Conservation (phyloP, 2,888 invertebrate genomes). For the Stenodera caucasica region DNA sequence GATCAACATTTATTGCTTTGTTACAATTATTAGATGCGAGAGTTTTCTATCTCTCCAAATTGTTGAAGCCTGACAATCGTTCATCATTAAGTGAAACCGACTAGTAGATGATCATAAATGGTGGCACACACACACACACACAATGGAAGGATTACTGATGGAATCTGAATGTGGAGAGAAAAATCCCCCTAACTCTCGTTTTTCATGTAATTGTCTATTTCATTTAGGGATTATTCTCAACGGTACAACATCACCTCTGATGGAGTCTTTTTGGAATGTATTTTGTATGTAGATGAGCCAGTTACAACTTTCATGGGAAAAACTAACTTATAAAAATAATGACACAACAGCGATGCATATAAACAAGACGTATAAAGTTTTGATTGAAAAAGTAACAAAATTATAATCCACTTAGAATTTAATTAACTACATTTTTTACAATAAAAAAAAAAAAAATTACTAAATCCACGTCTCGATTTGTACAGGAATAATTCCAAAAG, state of each 20-base stretch:
- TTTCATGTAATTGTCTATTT: not conserved
- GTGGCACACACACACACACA: not conserved
- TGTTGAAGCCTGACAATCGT: too few species aligned
- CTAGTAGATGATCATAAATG: constrained; percentile 18
- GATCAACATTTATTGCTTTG: too few species aligned
- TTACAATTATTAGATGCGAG: too few species aligned
- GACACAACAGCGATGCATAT: not conserved
- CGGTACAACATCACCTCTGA: not conserved
- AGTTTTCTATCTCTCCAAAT: too few species aligned
- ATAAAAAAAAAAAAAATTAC: too few species aligned
- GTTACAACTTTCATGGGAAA: not conserved
- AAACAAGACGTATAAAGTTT: constrained; percentile 6
- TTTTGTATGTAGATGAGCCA: constrained; percentile 3
- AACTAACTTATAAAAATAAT: not conserved
- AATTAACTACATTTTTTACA: too few species aligned
- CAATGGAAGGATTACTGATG: constrained; percentile 10
- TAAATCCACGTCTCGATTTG: too few species aligned
- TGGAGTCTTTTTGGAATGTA: not conserved
- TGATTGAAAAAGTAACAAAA: not conserved
- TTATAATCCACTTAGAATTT: not conserved
- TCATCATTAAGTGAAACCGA: constrained; percentile 20
- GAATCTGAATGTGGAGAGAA: too few species aligned
- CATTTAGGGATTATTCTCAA: not conserved
- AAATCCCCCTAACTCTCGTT: too few species aligned
- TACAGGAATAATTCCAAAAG: too few species aligned